Evolutionary conservation across 1,140 invertebrate genomes (phyloP).

Genomic region (Goniozus legneri): DNA sequence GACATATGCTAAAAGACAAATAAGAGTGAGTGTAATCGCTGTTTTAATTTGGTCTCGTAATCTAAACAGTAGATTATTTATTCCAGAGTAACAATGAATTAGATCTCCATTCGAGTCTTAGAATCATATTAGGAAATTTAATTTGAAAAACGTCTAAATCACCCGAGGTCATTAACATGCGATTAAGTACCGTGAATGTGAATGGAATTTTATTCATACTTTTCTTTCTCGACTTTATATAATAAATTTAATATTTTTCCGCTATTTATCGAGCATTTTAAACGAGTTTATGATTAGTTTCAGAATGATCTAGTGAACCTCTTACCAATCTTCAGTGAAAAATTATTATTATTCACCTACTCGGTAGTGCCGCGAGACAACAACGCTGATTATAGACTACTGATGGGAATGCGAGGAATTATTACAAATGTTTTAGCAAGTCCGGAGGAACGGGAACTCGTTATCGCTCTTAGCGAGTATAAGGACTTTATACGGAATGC

Average conservation of each 20-base stretch:
- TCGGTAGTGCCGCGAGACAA: slow-evolving; percentile 34
- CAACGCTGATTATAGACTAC: slow-evolving; percentile 44
- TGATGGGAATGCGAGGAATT: slow-evolving; percentile 44
- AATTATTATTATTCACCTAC: slow-evolving; percentile 44
- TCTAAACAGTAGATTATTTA: too few relatives aligned
- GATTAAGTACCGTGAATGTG: slow-evolving; percentile 38
- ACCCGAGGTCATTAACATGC: slow-evolving; percentile 34
- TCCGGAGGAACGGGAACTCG: slow-evolving; percentile 42
- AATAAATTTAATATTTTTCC: too few relatives aligned
- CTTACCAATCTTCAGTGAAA: slow-evolving; percentile 41
- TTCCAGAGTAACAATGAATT: too few relatives aligned
- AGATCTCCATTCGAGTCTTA: too few relatives aligned
- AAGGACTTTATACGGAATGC: too few relatives aligned
- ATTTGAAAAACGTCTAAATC: slow-evolving; percentile 44
- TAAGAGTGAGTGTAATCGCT: too few relatives aligned
- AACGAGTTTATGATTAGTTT: slow-evolving; percentile 19
- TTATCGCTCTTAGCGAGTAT: too few relatives aligned
- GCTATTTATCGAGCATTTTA: too few relatives aligned
- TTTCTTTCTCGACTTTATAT: too few relatives aligned
- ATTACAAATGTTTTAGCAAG: slow-evolving; percentile 45
- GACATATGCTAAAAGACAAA: too few relatives aligned
- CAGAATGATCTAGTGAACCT: slow-evolving; percentile 44
- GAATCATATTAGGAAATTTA: slow-evolving; percentile 42
- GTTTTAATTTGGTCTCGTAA: too few relatives aligned
- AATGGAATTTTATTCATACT: too few relatives aligned